These are phyloP conservation scores for Eurystomus gularis DNA, from an alignment of 2,113 vertebrate genomes.

Conservation along the genomic window DNA sequence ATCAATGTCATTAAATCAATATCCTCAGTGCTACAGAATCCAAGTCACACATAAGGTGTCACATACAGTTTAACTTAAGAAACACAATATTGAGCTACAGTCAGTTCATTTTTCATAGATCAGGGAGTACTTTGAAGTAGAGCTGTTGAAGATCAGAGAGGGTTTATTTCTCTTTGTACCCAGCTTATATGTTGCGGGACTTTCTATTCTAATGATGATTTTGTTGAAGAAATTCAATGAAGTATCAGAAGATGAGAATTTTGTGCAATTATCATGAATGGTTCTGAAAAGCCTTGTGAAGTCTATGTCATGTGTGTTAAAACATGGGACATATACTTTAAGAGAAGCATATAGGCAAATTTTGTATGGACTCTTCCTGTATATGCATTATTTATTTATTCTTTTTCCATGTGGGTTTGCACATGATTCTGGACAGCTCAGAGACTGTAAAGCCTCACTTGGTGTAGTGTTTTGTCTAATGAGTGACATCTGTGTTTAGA, in stretches of 20 bases:
- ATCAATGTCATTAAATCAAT: constrained; percentile 63
- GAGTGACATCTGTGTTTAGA: background rate
- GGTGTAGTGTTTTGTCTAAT: background rate
- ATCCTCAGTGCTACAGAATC: background rate
- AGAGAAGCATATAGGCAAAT: background rate
- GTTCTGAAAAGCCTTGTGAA: background rate
- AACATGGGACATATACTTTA: background rate
- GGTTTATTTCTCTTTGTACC: constrained; percentile 7
- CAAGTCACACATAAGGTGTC: constrained; percentile 12
- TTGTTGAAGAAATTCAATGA: background rate
- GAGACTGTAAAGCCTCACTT: background rate
- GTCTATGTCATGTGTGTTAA: background rate
- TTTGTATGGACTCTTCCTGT: background rate
- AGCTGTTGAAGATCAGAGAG: constrained; percentile 25
- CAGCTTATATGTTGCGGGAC: background rate
- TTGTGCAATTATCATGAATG: background rate
- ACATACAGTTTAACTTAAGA: constrained; percentile 48
- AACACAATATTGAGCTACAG: constrained; percentile 17
- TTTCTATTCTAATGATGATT: background rate
- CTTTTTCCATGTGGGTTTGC: background rate
- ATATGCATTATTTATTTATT: background rate
- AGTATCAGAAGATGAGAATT: background rate
- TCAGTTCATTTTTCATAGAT: constrained; percentile 11
- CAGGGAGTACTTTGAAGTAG: constrained; percentile 1
- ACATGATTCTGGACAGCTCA: background rate